Evolutionary conservation across 2,113 vertebrate species (phyloP).

Genomic region (Dipodomys spectabilis): DNA sequence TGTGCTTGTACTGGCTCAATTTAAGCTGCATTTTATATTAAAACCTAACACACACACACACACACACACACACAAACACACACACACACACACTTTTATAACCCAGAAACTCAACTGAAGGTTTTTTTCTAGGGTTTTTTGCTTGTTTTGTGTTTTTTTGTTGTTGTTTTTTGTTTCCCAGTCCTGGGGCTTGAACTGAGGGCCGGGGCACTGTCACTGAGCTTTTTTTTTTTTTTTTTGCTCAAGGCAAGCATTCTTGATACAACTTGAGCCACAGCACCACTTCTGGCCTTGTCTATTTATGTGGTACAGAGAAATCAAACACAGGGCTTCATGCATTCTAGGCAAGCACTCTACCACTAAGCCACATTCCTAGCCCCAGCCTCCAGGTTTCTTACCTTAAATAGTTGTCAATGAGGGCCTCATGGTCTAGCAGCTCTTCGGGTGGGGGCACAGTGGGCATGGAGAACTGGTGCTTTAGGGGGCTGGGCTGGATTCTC

Average conservation of each 20-base stretch:
- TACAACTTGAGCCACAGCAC: too few species aligned
- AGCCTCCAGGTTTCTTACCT: constrained; percentile 83
- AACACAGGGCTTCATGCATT: not conserved
- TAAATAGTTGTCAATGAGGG: constrained; percentile 91
- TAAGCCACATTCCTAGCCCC: not conserved
- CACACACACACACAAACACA: not conserved
- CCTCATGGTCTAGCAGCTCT: constrained; percentile 88
- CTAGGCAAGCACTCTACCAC: not conserved
- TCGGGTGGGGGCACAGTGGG: constrained; percentile 91
- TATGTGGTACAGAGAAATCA: not conserved
- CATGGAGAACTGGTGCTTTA: constrained; percentile 96
- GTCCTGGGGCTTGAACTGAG: too few species aligned
- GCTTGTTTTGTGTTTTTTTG: too few species aligned
- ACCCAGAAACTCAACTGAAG: not conserved
- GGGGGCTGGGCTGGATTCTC: constrained; percentile 88
- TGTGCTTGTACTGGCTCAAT: not conserved
- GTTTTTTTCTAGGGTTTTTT: too few species aligned
- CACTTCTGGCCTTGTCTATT: too few species aligned
- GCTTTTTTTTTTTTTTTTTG: too few species aligned
- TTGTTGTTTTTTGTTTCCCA: too few species aligned
- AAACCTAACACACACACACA: not conserved
- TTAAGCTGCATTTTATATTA: not conserved
- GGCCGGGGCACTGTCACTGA: too few species aligned
- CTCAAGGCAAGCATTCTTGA: too few species aligned
- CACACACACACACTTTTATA: not conserved